Evolutionary conservation across 1,140 invertebrate species (phyloP).

Genomic region (Danaus melanippus): DNA sequence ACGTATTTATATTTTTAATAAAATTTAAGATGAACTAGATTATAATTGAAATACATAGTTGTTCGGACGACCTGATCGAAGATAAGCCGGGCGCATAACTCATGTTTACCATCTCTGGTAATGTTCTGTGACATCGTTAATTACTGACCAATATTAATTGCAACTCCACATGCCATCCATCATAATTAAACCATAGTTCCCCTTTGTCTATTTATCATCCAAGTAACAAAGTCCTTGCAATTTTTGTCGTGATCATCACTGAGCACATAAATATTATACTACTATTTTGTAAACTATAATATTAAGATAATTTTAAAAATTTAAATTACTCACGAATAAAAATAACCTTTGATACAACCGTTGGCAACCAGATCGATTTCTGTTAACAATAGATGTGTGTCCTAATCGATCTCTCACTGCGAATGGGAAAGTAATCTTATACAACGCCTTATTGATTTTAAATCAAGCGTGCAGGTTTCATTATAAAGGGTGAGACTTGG

Average conservation of each 20-base stretch:
- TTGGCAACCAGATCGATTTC: conserved; percentile 52
- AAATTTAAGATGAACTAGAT: too few relatives aligned
- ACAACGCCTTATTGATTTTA: conserved; percentile 61
- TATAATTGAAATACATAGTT: too few relatives aligned
- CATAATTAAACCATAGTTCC: too few relatives aligned
- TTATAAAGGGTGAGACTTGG: conserved; percentile 37
- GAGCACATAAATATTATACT: too few relatives aligned
- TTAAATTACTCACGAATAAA: conserved; percentile 42
- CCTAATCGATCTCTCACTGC: conserved; percentile 64
- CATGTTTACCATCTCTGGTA: conserved; percentile 16
- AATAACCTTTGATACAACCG: conserved; percentile 24
- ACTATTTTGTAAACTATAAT: too few relatives aligned
- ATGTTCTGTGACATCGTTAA: conserved; percentile 41
- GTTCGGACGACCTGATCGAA: too few relatives aligned
- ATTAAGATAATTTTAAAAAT: conserved; percentile 18
- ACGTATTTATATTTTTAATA: too few relatives aligned
- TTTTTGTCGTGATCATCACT: too few relatives aligned
- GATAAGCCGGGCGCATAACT: conserved; percentile 14
- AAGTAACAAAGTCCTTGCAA: too few relatives aligned
- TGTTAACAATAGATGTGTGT: conserved; percentile 59
- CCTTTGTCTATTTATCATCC: too few relatives aligned
- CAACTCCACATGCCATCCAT: too few relatives aligned
- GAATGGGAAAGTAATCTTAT: conserved; percentile 60
- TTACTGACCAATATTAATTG: conserved; percentile 45
- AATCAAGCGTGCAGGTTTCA: conserved; percentile 47